These are phyloP conservation scores for Drosophila histrio DNA, from an alignment of 2,888 invertebrate genomes.

Conservation along the genomic window DNA sequence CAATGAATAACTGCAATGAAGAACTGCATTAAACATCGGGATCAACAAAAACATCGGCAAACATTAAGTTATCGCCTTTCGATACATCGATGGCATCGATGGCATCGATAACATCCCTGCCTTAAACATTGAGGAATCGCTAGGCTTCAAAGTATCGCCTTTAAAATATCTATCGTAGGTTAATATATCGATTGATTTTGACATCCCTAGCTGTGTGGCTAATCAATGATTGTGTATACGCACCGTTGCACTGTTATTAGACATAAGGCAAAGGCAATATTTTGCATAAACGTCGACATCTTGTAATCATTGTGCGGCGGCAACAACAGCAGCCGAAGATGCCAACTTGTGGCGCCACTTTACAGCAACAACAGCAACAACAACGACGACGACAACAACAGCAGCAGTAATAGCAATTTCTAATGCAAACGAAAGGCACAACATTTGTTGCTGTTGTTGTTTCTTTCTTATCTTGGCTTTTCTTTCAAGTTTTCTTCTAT, in stretches of 20 bases:
- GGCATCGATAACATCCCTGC: too few species aligned
- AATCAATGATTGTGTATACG: slow-evolving; percentile 74
- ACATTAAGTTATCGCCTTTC: too few species aligned
- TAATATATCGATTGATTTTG: too few species aligned
- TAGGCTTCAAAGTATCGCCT: too few species aligned
- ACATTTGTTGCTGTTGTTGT: slow-evolving; percentile 31
- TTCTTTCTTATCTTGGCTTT: slow-evolving; percentile 48
- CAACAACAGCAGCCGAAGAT: slow-evolving; percentile 24
- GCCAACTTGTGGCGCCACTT: slow-evolving; percentile 31
- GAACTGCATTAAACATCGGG: too few species aligned
- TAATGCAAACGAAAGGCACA: slow-evolving; percentile 45
- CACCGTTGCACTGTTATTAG: slow-evolving; percentile 68
- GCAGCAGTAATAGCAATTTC: slow-evolving; percentile 32
- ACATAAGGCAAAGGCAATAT: slow-evolving; percentile 46
- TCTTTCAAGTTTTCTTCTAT: slow-evolving; percentile 68
- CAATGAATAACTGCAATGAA: too few species aligned
- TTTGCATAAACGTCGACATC: slow-evolving; percentile 71
- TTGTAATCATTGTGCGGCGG: slow-evolving; percentile 59
- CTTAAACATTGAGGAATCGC: too few species aligned
- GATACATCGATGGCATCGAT: too few species aligned
- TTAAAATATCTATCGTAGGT: too few species aligned
- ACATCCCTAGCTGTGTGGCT: too few species aligned
- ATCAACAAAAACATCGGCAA: too few species aligned
- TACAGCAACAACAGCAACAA: slow-evolving; percentile 25
- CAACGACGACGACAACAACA: slow-evolving; percentile 19